Evolutionary conservation across 1,140 invertebrate species (phyloP), one percentile per base, ranked within the genome.

Genomic region (Mylabris phalerata): DNA sequence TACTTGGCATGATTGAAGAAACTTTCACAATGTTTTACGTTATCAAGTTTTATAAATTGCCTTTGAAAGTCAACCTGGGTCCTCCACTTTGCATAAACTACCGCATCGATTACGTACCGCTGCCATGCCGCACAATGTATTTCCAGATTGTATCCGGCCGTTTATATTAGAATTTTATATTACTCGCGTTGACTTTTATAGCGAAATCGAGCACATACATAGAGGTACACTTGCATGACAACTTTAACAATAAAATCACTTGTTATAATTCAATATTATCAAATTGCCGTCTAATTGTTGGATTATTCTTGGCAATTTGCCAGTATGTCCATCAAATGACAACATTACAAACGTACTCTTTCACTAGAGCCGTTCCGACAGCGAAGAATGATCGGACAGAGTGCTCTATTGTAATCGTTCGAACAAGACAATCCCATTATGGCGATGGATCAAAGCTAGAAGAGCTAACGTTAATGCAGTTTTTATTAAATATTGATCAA

Each of bases 351-450:
- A 45, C 54, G 39, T 39, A 46, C 47, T 48, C 48, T 48, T 48
- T 46, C 32, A 5, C 32, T 32, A 32, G 19, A 19, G 19, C 19
- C 19, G 19, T 19, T 32, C 32, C 32, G 32, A 32, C 32, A 32
- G 32, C 7, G 7, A 7, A 63, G 65, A 67, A 61, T 68, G 67
- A 67, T 68, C 65, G 68, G 65, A 58, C 55, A 60, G 62, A 70
- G 66, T 67, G 65, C 67, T 66, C 67, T 65, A 73, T 72, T 73
- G 71, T 72, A 73, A 73, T 73, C 70, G 70, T 65, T 67, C 61
- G 61, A 72, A 60, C 58, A 60, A 60, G 58, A 60, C 58, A 60
- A 60, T 55, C 58, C 58, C 58, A 60, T 60, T 60, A 60, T 60
- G 45, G 48, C 58, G 50, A 60, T 55, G 58, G 49, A 58, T 58